Base-by-base conservation (phyloP, 2,888 invertebrate genomes). In the Lampropteryx suffumata region DNA sequence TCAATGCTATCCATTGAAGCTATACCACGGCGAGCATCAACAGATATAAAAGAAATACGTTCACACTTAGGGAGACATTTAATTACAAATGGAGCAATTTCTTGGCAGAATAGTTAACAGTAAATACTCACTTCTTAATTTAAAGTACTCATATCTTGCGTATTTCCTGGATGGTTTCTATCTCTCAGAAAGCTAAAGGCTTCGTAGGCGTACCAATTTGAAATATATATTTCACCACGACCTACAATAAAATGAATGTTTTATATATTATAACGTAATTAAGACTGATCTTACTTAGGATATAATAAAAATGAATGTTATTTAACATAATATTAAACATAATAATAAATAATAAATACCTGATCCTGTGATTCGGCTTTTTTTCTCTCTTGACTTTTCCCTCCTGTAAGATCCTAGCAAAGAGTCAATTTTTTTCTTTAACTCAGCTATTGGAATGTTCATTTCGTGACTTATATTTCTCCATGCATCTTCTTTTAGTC, bases 301-400 rank as follows among this genome's bases (percentile, higher is more conserved):
- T 17, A 17, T 17, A 17, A 17, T 17, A 17, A 17, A n/a, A 17
- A 17, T 17, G 17, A 17, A 17, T 17, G 17, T 17, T 17, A 4
- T 17, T 17, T 3, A 17, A 2, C 17, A 2, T 17, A 17, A 17
- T 17, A 2, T 3, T 17, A 17, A 17, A 17, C 17, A 17, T 27
- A 26, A 32, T 27, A 55, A n/a, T 44, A 47, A 47, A 43, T 48
- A 48, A 51, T 37, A 49, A 29, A 45, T 54, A 50, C 51, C 50
- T 58, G 58, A 55, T 52, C 55, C 50, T 53, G 59, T 56, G 42
- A 53, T 46, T 24, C 53, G 53, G 43, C 53, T 59, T 54, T 56
- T 59, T 42, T 53, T 44, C 7, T 27, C 27, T 27, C 27, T 8
- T 6, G 27, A 27, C n/a, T 48, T 59, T 49, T 59, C 59, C 40